Evolutionary conservation across 1,140 invertebrate genomes (phyloP).

Genomic region (Meloidogyne floridensis): DNA sequence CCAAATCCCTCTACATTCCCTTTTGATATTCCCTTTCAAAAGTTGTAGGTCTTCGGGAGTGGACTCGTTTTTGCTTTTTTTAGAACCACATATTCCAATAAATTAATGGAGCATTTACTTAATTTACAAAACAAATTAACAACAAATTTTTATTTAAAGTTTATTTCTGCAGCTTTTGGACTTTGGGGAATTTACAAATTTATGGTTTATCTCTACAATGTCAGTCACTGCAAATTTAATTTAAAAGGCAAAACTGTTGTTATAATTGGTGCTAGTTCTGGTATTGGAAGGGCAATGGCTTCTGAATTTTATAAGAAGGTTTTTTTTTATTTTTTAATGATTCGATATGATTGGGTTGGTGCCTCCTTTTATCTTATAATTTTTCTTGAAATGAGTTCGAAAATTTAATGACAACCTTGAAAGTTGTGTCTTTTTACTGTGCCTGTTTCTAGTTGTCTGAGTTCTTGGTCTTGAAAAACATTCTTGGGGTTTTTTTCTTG

Average conservation of each 20-base stretch:
- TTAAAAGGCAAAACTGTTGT: conserved; percentile 39
- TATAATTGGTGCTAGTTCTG: conserved; percentile 41
- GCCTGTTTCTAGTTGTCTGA: no score
- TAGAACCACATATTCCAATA: neutral
- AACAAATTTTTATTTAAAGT: conserved; percentile 40
- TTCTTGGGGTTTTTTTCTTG: no score
- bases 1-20: no score
- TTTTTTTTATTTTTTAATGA: neutral
- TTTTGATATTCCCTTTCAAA: no score
- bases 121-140: neutral
- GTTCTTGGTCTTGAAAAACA: no score
- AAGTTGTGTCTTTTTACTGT: neutral
- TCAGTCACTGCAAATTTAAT: neutral
- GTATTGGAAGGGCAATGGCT: conserved; percentile 50
- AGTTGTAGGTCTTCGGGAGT: no score
- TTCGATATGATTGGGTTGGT: neutral
- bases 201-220: conserved; percentile 36
- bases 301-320: conserved; percentile 51
- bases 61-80: neutral
- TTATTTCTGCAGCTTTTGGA: conserved; percentile 35
- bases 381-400: neutral
- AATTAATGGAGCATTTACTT: neutral
- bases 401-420: no score
- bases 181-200: conserved; percentile 44
- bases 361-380: neutral